Evolutionary conservation across 2,888 invertebrate genomes (phyloP), one percentile per base, ranked within the genome.

Genomic region (Bursaphelenchus okinawaensis): DNA sequence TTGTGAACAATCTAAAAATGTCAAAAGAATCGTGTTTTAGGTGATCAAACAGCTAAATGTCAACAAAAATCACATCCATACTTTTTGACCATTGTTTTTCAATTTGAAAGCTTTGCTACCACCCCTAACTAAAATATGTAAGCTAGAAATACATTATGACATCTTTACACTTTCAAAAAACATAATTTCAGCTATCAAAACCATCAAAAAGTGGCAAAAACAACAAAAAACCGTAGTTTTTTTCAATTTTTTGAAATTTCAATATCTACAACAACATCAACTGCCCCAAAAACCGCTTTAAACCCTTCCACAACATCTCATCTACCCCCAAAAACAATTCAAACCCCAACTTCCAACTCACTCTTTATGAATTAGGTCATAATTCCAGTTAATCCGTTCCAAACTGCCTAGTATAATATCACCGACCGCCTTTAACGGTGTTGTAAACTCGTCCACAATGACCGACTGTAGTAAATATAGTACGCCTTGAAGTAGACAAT

Each of bases 401-500:
- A 70, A 52, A 24, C 69, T 72, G n/a, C 28, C 40, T 24, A 67
- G 62, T 20, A 70, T 63, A 16, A 69, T 61, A 16, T 70, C 65
- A 22, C 31, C 29, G 3, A 59, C 31, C 12, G 19, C 27, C 12
- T 28, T 50, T 40, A 73, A 28, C 22, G 56, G 20, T 19, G 26
- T 23, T 12, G 56, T 27, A 4, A 73, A 54, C 22, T 62, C 52
- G 24, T 78, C 78, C n/a, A 68, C 51, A 1, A 69, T 62, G 55
- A 71, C 66, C 8, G 77, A 75, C 57, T 78, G 78, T n/a, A 79
- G 66, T 23, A 78, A 56, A 55, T 78, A 78, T 16, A 75, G 55
- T 4, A 75, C 27, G 3, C 78, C 78, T 40, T 76, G 68, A 19
- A 78, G 62, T 9, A 75, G 73, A 51, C 68, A 68, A 4, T 62